phyloP scores from a whole-genome alignment of 2,797 vertebrate species.

The Cossypha heuglini region DNA sequence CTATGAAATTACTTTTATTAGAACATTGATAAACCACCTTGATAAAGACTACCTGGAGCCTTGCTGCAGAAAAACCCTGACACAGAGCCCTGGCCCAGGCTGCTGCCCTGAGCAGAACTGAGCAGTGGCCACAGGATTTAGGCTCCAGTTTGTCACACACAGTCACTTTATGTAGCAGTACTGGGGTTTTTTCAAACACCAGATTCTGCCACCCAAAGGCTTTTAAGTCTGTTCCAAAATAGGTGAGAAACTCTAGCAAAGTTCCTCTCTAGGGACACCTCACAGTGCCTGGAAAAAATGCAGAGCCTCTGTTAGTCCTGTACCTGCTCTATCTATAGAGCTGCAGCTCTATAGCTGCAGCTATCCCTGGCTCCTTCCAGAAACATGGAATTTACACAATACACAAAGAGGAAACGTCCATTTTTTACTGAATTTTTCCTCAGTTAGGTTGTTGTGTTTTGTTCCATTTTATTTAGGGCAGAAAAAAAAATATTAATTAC shows the following conservation, averaged over 20 bases:
- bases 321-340: not conserved
- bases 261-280: not conserved
- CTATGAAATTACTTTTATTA: not conserved
- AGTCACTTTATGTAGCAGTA: rapidly evolving
- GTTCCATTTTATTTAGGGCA: constrained; percentile 31
- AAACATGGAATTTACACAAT: not conserved
- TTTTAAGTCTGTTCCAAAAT: not conserved
- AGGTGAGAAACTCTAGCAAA: not conserved
- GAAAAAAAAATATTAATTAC: constrained; percentile 54
- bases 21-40: rapidly evolving
- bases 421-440: not conserved
- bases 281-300: not conserved
- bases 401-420: not conserved
- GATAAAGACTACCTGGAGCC: not conserved
- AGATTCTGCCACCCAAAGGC: not conserved
- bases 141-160: no score
- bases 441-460: constrained; percentile 4
- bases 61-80: not conserved
- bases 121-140: not conserved
- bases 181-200: rapidly evolving
- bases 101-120: not conserved
- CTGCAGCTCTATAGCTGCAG: not conserved
- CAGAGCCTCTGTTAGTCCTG: not conserved
- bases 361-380: not conserved
- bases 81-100: rapidly evolving